phyloP scores from a whole-genome alignment of 64 coral and sea anemone species.

The Stichodactyla mertensii region DNA sequence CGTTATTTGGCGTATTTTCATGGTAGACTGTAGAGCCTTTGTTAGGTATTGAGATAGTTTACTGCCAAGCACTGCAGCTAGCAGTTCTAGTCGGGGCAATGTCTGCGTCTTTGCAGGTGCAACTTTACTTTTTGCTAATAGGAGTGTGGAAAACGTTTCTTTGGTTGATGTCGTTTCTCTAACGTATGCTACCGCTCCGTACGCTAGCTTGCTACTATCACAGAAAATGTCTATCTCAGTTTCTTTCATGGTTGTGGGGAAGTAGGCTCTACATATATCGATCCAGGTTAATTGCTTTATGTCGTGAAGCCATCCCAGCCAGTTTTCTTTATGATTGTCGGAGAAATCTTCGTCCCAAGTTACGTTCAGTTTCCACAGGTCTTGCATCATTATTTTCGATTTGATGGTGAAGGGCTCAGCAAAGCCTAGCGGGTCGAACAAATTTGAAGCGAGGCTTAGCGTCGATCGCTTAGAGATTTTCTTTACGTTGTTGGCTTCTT shows the following conservation, averaged over 20 bases:
- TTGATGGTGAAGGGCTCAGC: too few relatives aligned
- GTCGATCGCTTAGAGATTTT: slow-evolving; percentile 13
- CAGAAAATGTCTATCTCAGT: slow-evolving; percentile 22
- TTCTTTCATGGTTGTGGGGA: slow-evolving; percentile 7
- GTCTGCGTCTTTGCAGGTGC: slow-evolving; percentile 15
- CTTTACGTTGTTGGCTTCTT: slow-evolving; percentile 17
- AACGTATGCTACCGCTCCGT: slow-evolving; percentile 35
- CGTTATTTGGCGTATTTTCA: background rate
- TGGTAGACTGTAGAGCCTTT: background rate
- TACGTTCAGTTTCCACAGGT: background rate
- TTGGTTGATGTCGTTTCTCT: background rate
- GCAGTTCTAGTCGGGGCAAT: slow-evolving; percentile 32
- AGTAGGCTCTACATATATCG: slow-evolving; percentile 12
- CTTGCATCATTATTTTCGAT: too few relatives aligned
- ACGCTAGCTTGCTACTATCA: slow-evolving; percentile 15
- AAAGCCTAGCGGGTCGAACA: slow-evolving; percentile 3
- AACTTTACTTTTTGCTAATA: slow-evolving; percentile 17
- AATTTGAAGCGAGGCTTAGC: slow-evolving; percentile 25
- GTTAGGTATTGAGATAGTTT: slow-evolving; percentile 41
- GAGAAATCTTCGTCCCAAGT: slow-evolving; percentile 29
- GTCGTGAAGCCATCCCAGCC: slow-evolving; percentile 32
- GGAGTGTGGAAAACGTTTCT: background rate
- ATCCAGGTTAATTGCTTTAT: slow-evolving; percentile 11
- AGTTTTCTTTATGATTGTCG: slow-evolving; percentile 31
- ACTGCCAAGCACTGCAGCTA: slow-evolving; percentile 23